Evolutionary conservation across 2,888 invertebrate genomes (phyloP).

Genomic region (Eulithis prunata): DNA sequence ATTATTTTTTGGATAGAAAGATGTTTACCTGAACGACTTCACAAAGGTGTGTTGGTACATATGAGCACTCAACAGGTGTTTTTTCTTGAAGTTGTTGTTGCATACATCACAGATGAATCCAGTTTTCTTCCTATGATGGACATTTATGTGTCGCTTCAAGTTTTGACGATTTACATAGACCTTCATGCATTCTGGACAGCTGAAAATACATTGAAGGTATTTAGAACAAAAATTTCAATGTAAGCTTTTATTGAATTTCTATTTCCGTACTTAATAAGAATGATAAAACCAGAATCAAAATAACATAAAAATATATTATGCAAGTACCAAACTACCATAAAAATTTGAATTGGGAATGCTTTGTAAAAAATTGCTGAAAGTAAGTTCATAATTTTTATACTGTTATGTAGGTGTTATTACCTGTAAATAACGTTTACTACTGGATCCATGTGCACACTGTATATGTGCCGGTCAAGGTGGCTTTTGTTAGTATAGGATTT

Average conservation of each 20-base stretch:
- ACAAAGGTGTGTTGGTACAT: constrained; percentile 82
- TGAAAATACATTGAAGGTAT: constrained; percentile 46
- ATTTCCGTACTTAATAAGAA: no score
- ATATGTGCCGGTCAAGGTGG: constrained; percentile 85
- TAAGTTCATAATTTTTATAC: no score
- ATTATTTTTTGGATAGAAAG: no score
- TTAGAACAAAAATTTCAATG: background rate
- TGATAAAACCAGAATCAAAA: no score
- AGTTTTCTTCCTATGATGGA: constrained; percentile 67
- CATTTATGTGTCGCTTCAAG: constrained; percentile 84
- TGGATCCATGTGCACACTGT: constrained; percentile 70
- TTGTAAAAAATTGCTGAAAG: background rate
- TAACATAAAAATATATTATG: no score
- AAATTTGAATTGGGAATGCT: background rate
- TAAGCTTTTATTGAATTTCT: no score
- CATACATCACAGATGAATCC: constrained; percentile 82
- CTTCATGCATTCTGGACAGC: constrained; percentile 78
- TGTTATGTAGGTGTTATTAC: constrained; percentile 44
- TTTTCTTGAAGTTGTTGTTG: constrained; percentile 80
- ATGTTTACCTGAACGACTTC: constrained; percentile 67
- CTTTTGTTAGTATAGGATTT: constrained; percentile 86
- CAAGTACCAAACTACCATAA: no score
- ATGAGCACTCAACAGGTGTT: constrained; percentile 82
- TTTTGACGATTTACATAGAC: constrained; percentile 80
- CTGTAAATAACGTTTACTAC: constrained; percentile 61